Base-by-base conservation (phyloP, 2,888 invertebrate genomes). In the Pseudeuparius sepicola region DNA sequence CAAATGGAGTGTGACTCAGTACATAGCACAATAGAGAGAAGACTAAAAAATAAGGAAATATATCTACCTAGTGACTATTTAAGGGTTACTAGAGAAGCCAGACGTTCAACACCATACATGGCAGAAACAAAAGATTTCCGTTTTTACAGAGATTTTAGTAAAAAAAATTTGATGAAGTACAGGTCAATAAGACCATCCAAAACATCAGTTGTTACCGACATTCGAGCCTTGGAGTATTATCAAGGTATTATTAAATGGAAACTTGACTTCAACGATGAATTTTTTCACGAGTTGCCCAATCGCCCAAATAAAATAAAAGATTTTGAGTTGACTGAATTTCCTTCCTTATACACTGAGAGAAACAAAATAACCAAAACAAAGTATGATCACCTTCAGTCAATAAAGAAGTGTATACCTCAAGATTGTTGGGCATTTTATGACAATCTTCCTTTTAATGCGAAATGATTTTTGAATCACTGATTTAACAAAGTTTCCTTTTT, bases 61-160 rank as follows among this genome's bases (percentile, higher is more conserved):
- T 39, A 39, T 28, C 29, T 37, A 13, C 39, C 39, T 9, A 33
- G 28, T 30, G 42, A 37, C 25, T 42, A 39, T 23, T 28, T 36
- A 15, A 41, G 38, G 31, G 24, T 37, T 18, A 25, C 38, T 16
- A 32, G 23, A 12, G 37, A 37, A 33, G 37, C 37, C 20, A 39
- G 36, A 38, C 13, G 11, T 12, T 31, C 9, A 26, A 10, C 32
- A 20, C 35, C 32, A 18, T 41, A 41, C 26, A 11, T 11, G 17
- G 39, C 32, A 27, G 34, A 36, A 29, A 34, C 28, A 9, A 24
- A 16, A 29, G 38, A 41, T 14, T 36, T 29, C 14, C 13, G 28
- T 28, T 41, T 41, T 32, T 40, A 36, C 28, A 23, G 15, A 28
- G 31, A 37, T 26, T 39, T 23, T 23, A 28, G 30, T n/a, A 24